Evolutionary conservation across 2,113 vertebrate genomes (phyloP).

Genomic region (Epinephelus moara): DNA sequence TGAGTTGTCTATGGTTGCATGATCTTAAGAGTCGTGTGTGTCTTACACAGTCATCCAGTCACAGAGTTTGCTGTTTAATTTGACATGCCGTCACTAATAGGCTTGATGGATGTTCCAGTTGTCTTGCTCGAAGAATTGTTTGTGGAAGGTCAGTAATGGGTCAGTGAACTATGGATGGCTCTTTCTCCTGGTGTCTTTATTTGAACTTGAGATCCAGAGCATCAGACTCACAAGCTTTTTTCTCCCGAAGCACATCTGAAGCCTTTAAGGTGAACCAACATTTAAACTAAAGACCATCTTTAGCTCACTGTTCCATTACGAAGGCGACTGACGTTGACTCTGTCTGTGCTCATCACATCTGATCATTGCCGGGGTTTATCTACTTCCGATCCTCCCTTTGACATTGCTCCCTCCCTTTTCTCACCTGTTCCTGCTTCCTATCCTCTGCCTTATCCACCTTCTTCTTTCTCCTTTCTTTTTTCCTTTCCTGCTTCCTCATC

Average conservation of each 20-base stretch:
- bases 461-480: constrained; percentile 31
- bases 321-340: not conserved
- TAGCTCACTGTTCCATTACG: constrained; percentile 26
- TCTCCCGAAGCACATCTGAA: not conserved
- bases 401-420: constrained; percentile 65
- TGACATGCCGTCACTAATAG: constrained; percentile 26
- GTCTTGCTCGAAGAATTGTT: not conserved
- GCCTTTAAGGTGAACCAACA: not conserved
- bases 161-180: constrained; percentile 30
- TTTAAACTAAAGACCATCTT: not conserved
- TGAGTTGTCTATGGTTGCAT: constrained; percentile 46
- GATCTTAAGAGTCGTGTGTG: constrained; percentile 3
- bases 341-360: constrained; percentile 10
- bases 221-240: not conserved
- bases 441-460: constrained; percentile 20
- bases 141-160: constrained; percentile 10
- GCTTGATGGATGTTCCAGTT: not conserved
- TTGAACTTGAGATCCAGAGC: not conserved
- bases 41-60: constrained; percentile 26
- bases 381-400: constrained; percentile 30
- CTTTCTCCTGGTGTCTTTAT: not conserved
- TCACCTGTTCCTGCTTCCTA: constrained; percentile 53
- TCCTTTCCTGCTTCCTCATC: constrained; percentile 34
- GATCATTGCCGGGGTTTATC: constrained; percentile 30
- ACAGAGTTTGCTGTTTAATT: constrained; percentile 23